Conservation (phyloP, 2,113 vertebrate species). For the Coreoperca whiteheadi region DNA sequence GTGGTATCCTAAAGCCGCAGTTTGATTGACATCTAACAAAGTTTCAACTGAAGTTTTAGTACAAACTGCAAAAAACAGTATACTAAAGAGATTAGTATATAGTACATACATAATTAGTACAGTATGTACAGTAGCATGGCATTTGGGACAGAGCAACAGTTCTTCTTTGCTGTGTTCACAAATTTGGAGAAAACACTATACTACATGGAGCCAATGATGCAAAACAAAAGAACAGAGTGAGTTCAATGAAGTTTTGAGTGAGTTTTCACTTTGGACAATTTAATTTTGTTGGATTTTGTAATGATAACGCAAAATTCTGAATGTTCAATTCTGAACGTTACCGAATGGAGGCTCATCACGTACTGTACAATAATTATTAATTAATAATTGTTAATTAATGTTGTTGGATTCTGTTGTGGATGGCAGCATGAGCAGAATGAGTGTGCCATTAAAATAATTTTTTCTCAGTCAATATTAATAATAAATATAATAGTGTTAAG, state of each 20-base stretch:
- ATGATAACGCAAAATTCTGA: background rate
- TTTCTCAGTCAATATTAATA: background rate
- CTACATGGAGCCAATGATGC: background rate
- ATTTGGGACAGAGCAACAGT: no score
- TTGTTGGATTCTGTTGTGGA: background rate
- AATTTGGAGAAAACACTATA: background rate
- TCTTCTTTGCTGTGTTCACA: background rate
- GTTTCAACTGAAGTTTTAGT: background rate
- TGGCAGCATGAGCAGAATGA: no score
- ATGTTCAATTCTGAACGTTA: no score
- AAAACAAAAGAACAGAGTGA: background rate
- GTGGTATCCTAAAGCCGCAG: background rate
- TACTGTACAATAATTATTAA: background rate
- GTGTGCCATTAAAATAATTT: no score
- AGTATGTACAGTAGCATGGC: background rate
- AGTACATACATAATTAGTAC: background rate
- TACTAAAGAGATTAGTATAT: background rate
- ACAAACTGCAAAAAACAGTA: background rate
- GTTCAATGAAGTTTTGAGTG: background rate
- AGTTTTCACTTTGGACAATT: background rate
- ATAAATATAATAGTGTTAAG: background rate
- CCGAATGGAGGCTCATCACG: background rate
- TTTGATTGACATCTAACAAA: background rate
- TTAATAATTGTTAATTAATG: no score
- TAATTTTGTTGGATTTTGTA: background rate